phyloP scores from a whole-genome alignment of 2,113 vertebrate genomes.

The Dasyprocta punctata region DNA sequence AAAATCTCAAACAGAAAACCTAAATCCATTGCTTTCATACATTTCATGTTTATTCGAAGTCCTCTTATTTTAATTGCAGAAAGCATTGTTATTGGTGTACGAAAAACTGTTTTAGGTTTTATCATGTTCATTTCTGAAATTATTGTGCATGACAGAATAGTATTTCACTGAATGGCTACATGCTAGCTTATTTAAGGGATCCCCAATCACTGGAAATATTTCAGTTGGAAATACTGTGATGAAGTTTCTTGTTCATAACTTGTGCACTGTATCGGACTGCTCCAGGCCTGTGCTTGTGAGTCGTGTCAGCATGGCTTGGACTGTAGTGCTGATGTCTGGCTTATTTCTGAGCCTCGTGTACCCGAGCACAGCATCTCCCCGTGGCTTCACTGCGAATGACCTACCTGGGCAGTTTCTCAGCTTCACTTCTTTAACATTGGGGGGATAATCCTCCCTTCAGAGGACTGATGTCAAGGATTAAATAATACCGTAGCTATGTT shows the following conservation, averaged over 20 bases:
- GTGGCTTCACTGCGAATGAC: background rate
- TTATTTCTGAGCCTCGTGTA: background rate
- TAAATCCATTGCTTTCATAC: background rate
- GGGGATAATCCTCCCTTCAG: background rate
- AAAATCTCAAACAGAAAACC: conserved; percentile 12
- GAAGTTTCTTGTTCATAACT: background rate
- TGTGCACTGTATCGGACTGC: background rate
- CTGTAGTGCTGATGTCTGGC: background rate
- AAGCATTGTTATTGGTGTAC: background rate
- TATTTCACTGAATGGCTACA: background rate
- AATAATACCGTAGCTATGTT: background rate
- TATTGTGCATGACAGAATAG: background rate
- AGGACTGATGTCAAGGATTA: background rate
- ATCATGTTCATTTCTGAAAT: background rate
- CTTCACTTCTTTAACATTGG: background rate
- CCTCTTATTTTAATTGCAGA: background rate
- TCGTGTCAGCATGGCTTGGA: background rate
- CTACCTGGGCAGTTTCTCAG: background rate
- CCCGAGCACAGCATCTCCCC: background rate
- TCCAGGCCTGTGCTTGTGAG: background rate
- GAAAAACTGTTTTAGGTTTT: conserved; percentile 14
- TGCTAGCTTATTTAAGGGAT: background rate
- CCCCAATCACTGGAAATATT: background rate
- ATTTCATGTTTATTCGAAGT: background rate
- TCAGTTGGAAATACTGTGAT: background rate